A percentile compares a stretch with the other conserved stretches of the same genome.
These are phyloP conservation scores for Sebastes taczanowskii DNA, from an alignment of 2,797 vertebrate species.

Conservation along the genomic window DNA sequence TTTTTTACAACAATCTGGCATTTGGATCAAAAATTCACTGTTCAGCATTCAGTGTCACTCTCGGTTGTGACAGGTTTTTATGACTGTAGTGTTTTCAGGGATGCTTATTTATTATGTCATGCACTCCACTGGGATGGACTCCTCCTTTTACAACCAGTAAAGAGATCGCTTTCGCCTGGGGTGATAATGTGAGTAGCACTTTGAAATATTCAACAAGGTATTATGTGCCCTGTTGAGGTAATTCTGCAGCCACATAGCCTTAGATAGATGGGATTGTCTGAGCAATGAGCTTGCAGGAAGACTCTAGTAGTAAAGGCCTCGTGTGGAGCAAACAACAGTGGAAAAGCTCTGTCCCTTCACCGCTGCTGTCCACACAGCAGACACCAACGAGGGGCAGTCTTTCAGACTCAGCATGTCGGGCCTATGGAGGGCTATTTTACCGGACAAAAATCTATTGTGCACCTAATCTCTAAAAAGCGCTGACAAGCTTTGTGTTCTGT, in stretches of 20 bases:
- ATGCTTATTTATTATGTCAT: slow-evolving; percentile 27
- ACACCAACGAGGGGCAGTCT: slow-evolving; percentile 47
- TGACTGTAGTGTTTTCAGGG: slow-evolving; percentile 5
- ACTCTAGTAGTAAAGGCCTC: background rate
- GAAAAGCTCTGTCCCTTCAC: slow-evolving; percentile 40
- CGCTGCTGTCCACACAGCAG: slow-evolving; percentile 47
- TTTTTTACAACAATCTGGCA: slow-evolving; percentile 19
- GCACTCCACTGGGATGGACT: slow-evolving; percentile 10
- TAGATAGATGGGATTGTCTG: slow-evolving; percentile 26
- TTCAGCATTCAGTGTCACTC: slow-evolving; percentile 16
- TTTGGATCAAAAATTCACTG: slow-evolving; percentile 11
- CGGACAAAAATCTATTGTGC: slow-evolving; percentile 79
- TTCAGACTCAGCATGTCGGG: slow-evolving; percentile 70
- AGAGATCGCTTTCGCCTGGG: slow-evolving; percentile 43
- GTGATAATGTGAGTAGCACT: slow-evolving; percentile 55
- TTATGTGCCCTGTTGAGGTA: slow-evolving; percentile 48
- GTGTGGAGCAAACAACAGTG: slow-evolving; percentile 33
- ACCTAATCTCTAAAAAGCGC: slow-evolving; percentile 79
- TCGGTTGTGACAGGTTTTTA: background rate
- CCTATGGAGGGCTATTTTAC: slow-evolving; percentile 67
- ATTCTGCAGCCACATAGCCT: slow-evolving; percentile 41
- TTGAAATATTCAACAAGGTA: slow-evolving; percentile 75
- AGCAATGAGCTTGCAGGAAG: slow-evolving; percentile 32
- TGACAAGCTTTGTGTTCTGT: slow-evolving; percentile 79
- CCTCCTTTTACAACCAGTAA: slow-evolving; percentile 33